Percentiles rank a stretch among this genome's conserved stretches.
These are phyloP conservation scores for Pycnonotus jocosus DNA, from an alignment of 2,113 vertebrate species.

Conservation along the genomic window DNA sequence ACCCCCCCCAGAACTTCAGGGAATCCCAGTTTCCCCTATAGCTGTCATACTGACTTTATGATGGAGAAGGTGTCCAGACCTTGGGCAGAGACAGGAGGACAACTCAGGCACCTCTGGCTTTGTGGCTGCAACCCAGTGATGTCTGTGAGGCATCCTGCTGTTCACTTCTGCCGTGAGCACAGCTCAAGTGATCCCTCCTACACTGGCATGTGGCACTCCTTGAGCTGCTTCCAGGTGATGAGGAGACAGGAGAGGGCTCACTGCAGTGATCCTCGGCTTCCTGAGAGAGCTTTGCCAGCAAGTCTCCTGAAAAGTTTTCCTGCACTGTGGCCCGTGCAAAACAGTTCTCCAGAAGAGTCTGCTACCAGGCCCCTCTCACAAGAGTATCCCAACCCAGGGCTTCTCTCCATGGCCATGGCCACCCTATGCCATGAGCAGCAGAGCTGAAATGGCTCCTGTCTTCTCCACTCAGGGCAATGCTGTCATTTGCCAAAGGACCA, in stretches of 20 bases:
- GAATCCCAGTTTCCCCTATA: not conserved
- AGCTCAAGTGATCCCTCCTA: not conserved
- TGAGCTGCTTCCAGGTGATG: not conserved
- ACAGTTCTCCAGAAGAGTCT: not conserved
- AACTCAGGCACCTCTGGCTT: not conserved
- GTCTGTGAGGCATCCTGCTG: not conserved
- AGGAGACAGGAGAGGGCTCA: not conserved
- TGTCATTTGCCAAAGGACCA: not conserved
- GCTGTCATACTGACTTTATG: not conserved
- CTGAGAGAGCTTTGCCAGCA: not conserved
- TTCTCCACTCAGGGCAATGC: not conserved
- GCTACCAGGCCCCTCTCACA: not conserved
- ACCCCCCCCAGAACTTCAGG: not conserved
- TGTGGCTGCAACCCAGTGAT: not conserved
- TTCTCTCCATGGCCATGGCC: not conserved
- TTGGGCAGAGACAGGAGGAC: not conserved
- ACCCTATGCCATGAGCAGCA: not conserved
- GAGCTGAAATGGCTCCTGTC: not conserved
- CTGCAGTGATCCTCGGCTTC: fast-evolving
- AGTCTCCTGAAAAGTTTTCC: not conserved
- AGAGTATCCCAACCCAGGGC: not conserved
- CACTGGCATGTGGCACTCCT: fast-evolving
- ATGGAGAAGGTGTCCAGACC: not conserved
- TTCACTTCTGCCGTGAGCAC: not conserved
- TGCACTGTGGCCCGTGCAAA: not conserved